phyloP scores from a whole-genome alignment of 1,140 invertebrate species.

The Lepidostoma basale region DNA sequence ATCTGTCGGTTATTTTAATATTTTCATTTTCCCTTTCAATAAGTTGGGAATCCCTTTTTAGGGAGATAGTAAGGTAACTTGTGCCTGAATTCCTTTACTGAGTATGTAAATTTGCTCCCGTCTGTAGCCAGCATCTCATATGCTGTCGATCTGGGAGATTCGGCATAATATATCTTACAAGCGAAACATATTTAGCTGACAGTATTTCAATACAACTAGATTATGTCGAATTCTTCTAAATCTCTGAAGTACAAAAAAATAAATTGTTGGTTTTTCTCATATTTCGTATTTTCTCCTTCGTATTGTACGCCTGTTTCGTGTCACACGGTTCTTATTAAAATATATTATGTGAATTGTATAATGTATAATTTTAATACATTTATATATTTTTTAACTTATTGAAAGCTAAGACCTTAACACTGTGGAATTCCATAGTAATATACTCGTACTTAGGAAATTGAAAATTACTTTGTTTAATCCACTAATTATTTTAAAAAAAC shows the following conservation, averaged over 20 bases:
- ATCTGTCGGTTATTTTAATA: too few relatives aligned
- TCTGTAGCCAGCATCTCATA: not conserved
- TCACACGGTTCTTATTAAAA: too few relatives aligned
- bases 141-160: slow-evolving; percentile 1
- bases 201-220: not conserved
- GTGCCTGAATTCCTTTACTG: slow-evolving; percentile 3
- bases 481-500: too few relatives aligned
- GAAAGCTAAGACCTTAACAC: too few relatives aligned
- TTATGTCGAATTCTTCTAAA: not conserved
- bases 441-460: too few relatives aligned
- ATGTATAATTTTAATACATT: too few relatives aligned
- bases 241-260: not conserved
- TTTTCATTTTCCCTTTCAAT: not conserved
- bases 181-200: not conserved
- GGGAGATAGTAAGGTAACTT: not conserved
- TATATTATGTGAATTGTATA: too few relatives aligned
- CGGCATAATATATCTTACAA: not conserved
- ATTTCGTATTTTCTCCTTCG: not conserved
- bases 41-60: not conserved
- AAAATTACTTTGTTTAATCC: too few relatives aligned
- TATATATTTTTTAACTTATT: too few relatives aligned
- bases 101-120: slow-evolving; percentile 14
- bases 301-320: too few relatives aligned
- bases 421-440: too few relatives aligned
- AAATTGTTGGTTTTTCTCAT: not conserved